phyloP scores from a whole-genome alignment of 2,888 invertebrate species.

The Tetramorium bicarinatum region DNA sequence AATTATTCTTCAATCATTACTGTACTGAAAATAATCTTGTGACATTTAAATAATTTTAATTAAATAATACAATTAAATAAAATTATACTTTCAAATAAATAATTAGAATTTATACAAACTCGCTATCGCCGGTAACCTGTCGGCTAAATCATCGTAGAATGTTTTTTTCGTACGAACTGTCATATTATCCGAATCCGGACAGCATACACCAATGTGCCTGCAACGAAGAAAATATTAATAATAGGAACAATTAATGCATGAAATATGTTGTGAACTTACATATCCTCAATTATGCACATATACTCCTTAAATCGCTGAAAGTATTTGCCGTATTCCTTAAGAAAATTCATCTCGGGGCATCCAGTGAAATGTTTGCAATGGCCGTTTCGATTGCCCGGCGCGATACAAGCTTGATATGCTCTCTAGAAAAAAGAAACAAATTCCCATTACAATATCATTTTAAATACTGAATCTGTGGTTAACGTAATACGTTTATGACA shows the following conservation, averaged over 20 bases:
- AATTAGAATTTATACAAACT: constrained; percentile 63
- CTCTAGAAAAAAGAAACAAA: constrained; percentile 74
- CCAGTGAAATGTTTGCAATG: constrained; percentile 90
- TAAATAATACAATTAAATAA: not conserved
- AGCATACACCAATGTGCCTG: constrained; percentile 92
- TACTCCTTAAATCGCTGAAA: constrained; percentile 89
- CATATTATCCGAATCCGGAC: constrained; percentile 90
- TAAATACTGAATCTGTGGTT: not conserved
- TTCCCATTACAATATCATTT: not conserved
- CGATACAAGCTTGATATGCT: constrained; percentile 88
- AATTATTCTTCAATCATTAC: not conserved
- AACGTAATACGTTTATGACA: not conserved
- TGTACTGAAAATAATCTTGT: not conserved
- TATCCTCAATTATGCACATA: constrained; percentile 90
- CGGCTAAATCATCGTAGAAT: constrained; percentile 67
- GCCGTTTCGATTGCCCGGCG: constrained; percentile 88
- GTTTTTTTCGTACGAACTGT: constrained; percentile 64
- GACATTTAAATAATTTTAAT: not conserved
- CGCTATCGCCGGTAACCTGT: constrained; percentile 76
- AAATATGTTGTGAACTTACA: constrained; percentile 86
- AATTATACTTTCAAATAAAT: not conserved
- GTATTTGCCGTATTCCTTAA: too few species aligned
- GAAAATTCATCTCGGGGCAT: constrained; percentile 82
- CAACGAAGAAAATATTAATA: constrained; percentile 49
- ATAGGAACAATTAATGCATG: not conserved